Conservation (phyloP, 2,797 vertebrate species). For the Lutjanus campechanus region DNA sequence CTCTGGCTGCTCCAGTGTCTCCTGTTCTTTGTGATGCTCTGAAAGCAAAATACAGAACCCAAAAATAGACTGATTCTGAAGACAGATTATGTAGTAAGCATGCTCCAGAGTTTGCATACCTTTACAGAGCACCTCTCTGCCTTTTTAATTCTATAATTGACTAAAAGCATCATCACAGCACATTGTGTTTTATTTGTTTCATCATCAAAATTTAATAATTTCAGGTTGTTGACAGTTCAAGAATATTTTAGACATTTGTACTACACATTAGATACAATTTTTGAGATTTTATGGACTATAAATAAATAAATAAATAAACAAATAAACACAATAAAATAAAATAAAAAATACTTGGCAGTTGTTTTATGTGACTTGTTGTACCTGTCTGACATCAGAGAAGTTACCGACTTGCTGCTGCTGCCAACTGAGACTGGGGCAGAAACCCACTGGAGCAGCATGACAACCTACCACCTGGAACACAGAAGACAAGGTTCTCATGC, state of each 20-base stretch:
- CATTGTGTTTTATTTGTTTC: neutral
- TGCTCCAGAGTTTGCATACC: neutral
- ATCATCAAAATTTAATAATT: neutral
- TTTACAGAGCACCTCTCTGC: neutral
- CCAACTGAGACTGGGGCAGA: constrained; percentile 92
- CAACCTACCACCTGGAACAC: constrained; percentile 90
- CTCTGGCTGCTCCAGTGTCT: constrained; percentile 92
- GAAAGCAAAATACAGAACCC: constrained; percentile 46
- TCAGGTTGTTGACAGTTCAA: neutral
- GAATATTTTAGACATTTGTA: neutral
- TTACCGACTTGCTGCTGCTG: constrained; percentile 93
- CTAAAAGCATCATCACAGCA: neutral
- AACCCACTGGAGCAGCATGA: constrained; percentile 93
- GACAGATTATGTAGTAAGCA: neutral
- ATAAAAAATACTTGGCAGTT: neutral
- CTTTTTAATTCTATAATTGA: neutral
- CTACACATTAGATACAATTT: neutral
- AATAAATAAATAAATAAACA: too few relatives aligned
- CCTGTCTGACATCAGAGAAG: constrained; percentile 95
- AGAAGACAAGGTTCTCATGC: neutral
- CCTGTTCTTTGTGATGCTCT: constrained; percentile 93
- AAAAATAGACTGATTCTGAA: neutral
- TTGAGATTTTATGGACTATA: neutral
- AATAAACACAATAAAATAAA: too few relatives aligned
- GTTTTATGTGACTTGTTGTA: constrained; percentile 57